Percentiles rank a stretch among this genome's conserved stretches.
Evolutionary conservation across 2,113 vertebrate species (phyloP).

Genomic region (Eretmochelys imbricata): DNA sequence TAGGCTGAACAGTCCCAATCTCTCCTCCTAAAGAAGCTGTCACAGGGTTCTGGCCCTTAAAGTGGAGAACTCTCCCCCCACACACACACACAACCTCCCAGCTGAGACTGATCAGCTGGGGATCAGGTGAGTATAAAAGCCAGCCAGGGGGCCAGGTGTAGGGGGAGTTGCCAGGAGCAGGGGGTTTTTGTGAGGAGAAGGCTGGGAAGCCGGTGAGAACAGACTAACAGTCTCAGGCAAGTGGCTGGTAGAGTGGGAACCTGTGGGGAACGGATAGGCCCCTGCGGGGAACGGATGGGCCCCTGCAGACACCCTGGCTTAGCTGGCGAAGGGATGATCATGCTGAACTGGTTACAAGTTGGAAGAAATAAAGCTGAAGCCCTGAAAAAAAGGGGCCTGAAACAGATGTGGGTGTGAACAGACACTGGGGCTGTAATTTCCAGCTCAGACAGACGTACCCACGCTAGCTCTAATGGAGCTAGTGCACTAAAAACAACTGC

Average conservation of each 20-base stretch:
- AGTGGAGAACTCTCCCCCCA: neutral
- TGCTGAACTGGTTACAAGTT: neutral
- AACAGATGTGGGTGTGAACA: neutral
- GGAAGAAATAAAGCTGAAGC: neutral
- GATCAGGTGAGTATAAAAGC: neutral
- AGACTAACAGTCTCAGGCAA: neutral
- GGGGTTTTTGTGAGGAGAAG: no score
- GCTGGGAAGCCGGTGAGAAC: no score
- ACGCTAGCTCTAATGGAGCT: neutral
- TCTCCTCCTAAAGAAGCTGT: neutral
- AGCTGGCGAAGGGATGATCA: no score
- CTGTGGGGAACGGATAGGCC: no score
- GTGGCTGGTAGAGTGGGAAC: no score
- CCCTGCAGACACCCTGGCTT: neutral
- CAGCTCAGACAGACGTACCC: neutral
- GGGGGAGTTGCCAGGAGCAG: no score
- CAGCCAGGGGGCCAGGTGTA: neutral
- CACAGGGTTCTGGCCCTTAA: neutral
- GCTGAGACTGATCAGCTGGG: neutral
- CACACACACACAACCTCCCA: neutral
- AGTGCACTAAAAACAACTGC: no score
- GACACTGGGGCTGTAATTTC: neutral
- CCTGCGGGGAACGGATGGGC: no score
- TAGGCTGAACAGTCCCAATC: neutral
- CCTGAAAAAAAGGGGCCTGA: neutral